Base-by-base conservation (phyloP, 1,140 invertebrate species). In the Nasonia longicornis region DNA sequence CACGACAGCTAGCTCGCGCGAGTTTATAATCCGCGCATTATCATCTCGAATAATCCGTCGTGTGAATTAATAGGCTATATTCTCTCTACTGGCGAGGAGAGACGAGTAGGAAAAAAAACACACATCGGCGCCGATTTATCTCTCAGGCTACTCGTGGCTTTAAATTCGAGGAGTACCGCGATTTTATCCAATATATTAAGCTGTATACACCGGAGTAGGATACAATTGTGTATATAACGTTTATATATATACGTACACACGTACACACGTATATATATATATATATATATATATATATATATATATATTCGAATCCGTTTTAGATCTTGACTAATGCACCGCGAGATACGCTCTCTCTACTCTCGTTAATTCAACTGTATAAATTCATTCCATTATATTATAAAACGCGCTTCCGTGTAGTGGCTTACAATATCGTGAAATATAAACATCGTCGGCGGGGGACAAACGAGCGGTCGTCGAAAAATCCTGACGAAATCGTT, bases 1-100 rank as follows among this genome's bases (percentile, higher is more conserved):
- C 72, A 45, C 64, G 52, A 58, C 52, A 58, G 52, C 14, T 16
- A 8, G 38, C 26, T 26, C 26, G 26, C 70, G 42, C 71, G 52
- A 20, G 64, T 29, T 63, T 79, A 71, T 79, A 79, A 80, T 63
- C 79, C 48, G 79, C n/a, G 16, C 58, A 80, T 80, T 80, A 80
- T 80, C 79, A 42, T 75, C 72, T 22, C 52, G 72, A 75, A 80
- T 80, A 80, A 80, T 80, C 72, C 79, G 64, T 70, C 79, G 79
- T 80, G 79, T 75, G 67, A 80, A 80, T 80, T 80, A 80, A 80
- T 80, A 80, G 79, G 79, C 79, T 70, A 69, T 80, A 80, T 80
- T 80, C 72, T 75, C 31, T 35, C 4, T 75, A 42, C n/a, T n/a
- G n/a, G 12, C 73, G 75, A 80, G 52, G n/a, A 72, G 35, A 38